phyloP scores from a whole-genome alignment of 2,797 vertebrate genomes.

The Yasuhikotakia modesta region DNA sequence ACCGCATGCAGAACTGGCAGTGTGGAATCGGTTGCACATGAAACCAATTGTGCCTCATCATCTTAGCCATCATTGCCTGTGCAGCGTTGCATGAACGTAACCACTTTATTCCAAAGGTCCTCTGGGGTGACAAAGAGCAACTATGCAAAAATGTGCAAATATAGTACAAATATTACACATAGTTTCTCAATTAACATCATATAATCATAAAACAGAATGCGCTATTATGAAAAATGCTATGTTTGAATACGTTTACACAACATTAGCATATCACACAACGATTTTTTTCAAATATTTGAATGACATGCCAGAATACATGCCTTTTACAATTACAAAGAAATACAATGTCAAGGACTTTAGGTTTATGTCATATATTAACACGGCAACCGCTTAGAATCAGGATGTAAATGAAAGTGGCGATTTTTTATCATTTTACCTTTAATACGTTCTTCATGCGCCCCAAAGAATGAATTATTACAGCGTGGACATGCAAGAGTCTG shows the following conservation, averaged over 20 bases:
- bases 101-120: background rate
- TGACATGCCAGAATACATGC: background rate
- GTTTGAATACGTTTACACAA: background rate
- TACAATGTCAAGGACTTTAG: too few relatives aligned
- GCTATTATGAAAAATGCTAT: background rate
- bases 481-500: slow-evolving; percentile 53
- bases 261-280: background rate
- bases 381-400: too few relatives aligned
- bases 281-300: background rate
- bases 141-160: background rate
- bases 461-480: slow-evolving; percentile 61
- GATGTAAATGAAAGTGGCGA: background rate
- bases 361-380: too few relatives aligned
- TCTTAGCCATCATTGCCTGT: slow-evolving; percentile 15
- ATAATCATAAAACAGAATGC: background rate
- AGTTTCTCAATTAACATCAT: background rate
- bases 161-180: background rate
- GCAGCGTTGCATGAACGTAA: slow-evolving; percentile 5
- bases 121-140: background rate
- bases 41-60: slow-evolving; percentile 14
- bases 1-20: slow-evolving; percentile 24
- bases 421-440: slow-evolving; percentile 4
- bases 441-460: slow-evolving; percentile 59
- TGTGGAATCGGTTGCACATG: background rate
- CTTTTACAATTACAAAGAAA: too few relatives aligned